Conservation (phyloP, 1,140 invertebrate species). For the Drosophila cardini region DNA sequence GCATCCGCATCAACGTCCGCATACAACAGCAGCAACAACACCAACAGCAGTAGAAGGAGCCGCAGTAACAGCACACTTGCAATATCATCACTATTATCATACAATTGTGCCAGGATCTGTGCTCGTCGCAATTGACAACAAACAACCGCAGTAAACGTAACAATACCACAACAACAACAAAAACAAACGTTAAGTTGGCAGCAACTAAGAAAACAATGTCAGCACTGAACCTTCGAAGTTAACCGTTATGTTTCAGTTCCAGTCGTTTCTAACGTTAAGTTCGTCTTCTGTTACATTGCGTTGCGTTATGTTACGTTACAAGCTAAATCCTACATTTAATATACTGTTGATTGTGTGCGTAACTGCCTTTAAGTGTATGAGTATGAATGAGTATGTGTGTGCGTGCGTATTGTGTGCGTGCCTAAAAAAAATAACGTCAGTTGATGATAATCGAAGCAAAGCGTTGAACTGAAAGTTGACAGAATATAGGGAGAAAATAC, state of each 20-base stretch:
- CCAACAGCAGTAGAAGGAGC: constrained; percentile 36
- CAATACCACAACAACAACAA: constrained; percentile 2
- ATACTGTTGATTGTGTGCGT: constrained; percentile 4
- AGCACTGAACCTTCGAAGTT: constrained; percentile 19
- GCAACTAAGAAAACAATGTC: constrained; percentile 16
- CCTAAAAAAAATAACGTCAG: background rate
- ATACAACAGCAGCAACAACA: constrained; percentile 51
- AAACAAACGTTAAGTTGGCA: constrained; percentile 12
- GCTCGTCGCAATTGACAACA: constrained; percentile 23
- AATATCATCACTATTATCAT: constrained; percentile 16
- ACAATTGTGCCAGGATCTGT: constrained; percentile 24
- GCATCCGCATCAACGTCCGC: constrained; percentile 49
- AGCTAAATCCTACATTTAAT: background rate
- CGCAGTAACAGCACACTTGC: constrained; percentile 18
- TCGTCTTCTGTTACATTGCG: background rate
- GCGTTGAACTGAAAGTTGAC: constrained; percentile 69
- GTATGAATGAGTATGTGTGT: background rate
- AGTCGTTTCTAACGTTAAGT: constrained; percentile 23
- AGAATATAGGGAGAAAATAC: too few relatives aligned
- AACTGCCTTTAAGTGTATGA: background rate
- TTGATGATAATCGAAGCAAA: constrained; percentile 55
- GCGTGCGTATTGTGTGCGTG: constrained; percentile 11
- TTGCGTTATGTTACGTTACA: constrained; percentile 23
- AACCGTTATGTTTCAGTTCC: constrained; percentile 24
- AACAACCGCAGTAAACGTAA: constrained; percentile 21